Base-by-base conservation (phyloP, 1,140 invertebrate genomes). In the Zaprionus kolodkinae region DNA sequence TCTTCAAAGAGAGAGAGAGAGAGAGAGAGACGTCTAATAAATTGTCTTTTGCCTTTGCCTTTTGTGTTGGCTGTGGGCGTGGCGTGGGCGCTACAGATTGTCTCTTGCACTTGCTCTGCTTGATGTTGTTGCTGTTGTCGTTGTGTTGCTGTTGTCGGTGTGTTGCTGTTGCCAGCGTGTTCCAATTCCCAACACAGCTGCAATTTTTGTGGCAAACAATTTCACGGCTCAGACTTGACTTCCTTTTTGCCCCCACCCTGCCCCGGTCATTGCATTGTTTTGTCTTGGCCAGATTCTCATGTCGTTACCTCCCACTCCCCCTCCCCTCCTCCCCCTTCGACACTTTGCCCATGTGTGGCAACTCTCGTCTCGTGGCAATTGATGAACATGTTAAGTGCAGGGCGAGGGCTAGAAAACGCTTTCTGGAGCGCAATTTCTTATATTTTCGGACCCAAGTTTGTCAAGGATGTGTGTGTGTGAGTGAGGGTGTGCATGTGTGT, bases 371-470 rank as follows among this genome's bases (percentile, higher is more conserved):
- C 67, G 68, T 30, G 66, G 77, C 85, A 84, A 89, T 87, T 89
- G 84, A 87, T 87, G 84, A 87, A 87, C 85, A 84, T 84, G 84
- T 87, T 87, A 89, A 88, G 84, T 84, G 84, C 72, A 84, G 79
- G 63, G 73, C 63, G 50, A 84, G 83, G 66, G 54, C 60, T 50
- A 43, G 69, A 69, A 64, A 71, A 78, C 72, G 61, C 71, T 78
- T 85, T 81, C 71, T 81, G 70, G 74, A 81, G 70, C 79, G 68
- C 68, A 64, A 35, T 73, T 77, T 79, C 82, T 65, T 40, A 72
- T 21, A 72, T 57, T 63, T 70, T 55, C n/a, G 25, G 63, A 50
- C 25, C 33, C 40, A 50, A 35, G 78, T 69, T 33, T 36, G 40
- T 35, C 6, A 35, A 35, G 13, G 36, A 78, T 73, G 76, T 56